These are phyloP conservation scores for Lasioglossum figueresi DNA, from an alignment of 2,888 invertebrate species.

Conservation along the genomic window DNA sequence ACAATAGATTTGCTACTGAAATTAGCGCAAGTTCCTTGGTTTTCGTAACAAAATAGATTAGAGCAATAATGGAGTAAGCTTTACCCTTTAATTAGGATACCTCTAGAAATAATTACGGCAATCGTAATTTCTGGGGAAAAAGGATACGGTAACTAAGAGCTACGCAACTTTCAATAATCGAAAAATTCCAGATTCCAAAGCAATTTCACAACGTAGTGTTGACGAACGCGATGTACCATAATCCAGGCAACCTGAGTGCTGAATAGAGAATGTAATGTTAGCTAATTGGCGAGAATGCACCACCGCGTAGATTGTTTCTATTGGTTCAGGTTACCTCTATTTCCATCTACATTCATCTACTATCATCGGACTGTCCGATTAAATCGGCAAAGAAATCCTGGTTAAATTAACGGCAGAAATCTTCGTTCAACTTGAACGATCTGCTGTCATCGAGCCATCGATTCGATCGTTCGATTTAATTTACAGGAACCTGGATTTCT, in stretches of 20 bases:
- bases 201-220: background rate
- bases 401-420: background rate
- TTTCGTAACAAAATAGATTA: background rate
- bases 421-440: background rate
- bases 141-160: background rate
- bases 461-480: background rate
- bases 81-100: too few species aligned
- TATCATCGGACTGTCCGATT: background rate
- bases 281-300: slow-evolving; percentile 12
- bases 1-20: too few species aligned
- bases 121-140: background rate
- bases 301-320: background rate
- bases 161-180: background rate
- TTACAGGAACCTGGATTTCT: background rate
- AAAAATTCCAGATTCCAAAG: background rate
- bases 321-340: background rate
- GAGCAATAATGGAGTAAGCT: too few species aligned
- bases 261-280: background rate
- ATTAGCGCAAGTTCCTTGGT: too few species aligned
- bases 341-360: background rate
- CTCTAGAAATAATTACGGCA: too few species aligned
- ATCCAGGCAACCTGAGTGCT: slow-evolving; percentile 16
- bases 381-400: background rate
- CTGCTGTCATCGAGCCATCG: background rate
- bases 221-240: background rate